These are phyloP conservation scores for Congeria kusceri DNA, from an alignment of 2,888 invertebrate genomes.

Conservation along the genomic window DNA sequence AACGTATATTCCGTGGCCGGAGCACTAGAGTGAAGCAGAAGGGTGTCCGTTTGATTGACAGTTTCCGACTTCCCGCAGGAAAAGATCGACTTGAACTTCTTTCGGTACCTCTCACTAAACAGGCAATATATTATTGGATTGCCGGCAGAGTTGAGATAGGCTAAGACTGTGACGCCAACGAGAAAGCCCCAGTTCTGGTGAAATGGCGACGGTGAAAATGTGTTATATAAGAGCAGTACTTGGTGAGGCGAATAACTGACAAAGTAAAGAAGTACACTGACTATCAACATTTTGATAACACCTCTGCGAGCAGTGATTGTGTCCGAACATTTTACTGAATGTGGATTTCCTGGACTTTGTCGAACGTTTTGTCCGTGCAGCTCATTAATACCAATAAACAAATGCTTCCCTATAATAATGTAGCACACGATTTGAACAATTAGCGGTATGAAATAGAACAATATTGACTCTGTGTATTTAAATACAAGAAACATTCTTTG, in stretches of 20 bases:
- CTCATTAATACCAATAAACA: constrained; percentile 82
- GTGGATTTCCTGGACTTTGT: constrained; percentile 62
- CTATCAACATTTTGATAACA: constrained; percentile 86
- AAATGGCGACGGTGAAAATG: constrained; percentile 79
- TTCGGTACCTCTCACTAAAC: constrained; percentile 84
- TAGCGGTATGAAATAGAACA: constrained; percentile 85
- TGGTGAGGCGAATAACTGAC: constrained; percentile 86
- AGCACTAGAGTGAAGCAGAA: constrained; percentile 49
- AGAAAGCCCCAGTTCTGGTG: constrained; percentile 83
- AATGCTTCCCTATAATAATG: constrained; percentile 81
- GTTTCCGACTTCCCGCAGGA: constrained; percentile 57
- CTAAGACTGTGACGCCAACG: constrained; percentile 84
- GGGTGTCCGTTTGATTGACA: constrained; percentile 36
- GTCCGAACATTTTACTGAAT: constrained; percentile 70
- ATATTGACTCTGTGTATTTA: constrained; percentile 82
- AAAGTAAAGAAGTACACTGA: constrained; percentile 86
- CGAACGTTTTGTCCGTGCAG: constrained; percentile 74
- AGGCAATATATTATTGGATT: constrained; percentile 85
- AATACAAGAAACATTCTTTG: constrained; percentile 70
- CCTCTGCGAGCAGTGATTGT: constrained; percentile 83
- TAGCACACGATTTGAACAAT: constrained; percentile 84
- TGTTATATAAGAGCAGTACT: constrained; percentile 84
- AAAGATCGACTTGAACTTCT: constrained; percentile 78
- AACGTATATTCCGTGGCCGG: constrained; percentile 58
- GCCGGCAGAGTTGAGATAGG: constrained; percentile 85